A percentile compares a stretch with the other conserved stretches of the same genome.
These are phyloP conservation scores for Ia io DNA, from an alignment of 2,113 vertebrate genomes.

Conservation along the genomic window DNA sequence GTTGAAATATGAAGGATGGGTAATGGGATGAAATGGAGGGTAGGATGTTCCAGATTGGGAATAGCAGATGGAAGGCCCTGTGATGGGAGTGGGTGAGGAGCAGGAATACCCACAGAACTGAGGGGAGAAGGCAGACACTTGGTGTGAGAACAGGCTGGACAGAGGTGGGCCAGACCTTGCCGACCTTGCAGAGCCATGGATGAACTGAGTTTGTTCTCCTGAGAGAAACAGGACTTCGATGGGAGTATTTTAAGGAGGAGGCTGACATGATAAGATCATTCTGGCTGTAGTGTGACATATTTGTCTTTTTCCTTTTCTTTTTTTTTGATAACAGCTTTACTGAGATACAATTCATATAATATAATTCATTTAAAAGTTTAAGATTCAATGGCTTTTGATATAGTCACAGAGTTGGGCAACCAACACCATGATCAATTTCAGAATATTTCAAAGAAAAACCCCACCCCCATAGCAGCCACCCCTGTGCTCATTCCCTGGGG, in stretches of 20 bases:
- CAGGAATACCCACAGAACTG: not conserved
- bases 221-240: not conserved
- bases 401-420: not conserved
- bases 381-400: not conserved
- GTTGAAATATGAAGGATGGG: not conserved
- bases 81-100: not conserved
- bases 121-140: not conserved
- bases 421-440: not conserved
- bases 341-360: not conserved
- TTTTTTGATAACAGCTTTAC: not conserved
- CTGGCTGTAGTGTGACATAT: not conserved
- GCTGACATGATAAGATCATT: not conserved
- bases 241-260: not conserved
- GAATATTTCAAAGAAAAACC: not conserved
- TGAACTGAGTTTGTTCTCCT: not conserved
- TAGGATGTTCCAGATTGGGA: not conserved
- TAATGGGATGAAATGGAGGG: not conserved
- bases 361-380: not conserved
- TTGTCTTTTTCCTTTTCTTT: not conserved
- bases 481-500: not conserved
- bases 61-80: not conserved
- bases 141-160: not conserved
- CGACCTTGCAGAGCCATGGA: not conserved
- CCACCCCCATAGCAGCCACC: not conserved
- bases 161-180: not conserved